A percentile compares a stretch with the other conserved stretches of the same genome.
These are phyloP conservation scores for Anthonomus grandis DNA, from an alignment of 1,140 invertebrate genomes.

Conservation along the genomic window DNA sequence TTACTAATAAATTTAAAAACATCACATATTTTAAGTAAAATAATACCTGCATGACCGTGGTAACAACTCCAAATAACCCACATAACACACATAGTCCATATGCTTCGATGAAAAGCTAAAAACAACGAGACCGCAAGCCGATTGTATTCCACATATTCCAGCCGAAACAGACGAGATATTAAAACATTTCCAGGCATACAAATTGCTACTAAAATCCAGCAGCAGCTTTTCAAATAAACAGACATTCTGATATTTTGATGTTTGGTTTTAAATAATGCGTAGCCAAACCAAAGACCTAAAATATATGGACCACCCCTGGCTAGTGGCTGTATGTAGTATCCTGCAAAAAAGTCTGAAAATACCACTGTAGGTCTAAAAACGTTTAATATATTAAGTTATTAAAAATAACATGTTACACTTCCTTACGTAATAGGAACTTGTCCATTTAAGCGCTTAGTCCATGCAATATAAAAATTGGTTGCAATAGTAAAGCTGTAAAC, in stretches of 20 bases:
- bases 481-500: slow-evolving; percentile 26
- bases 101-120: slow-evolving; percentile 26
- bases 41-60: slow-evolving; percentile 25
- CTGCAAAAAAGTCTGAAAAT: slow-evolving; percentile 27
- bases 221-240: slow-evolving; percentile 12
- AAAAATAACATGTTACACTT: too few relatives aligned
- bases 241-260: slow-evolving; percentile 25
- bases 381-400: too few relatives aligned
- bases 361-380: slow-evolving; percentile 4
- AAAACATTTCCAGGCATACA: slow-evolving; percentile 25
- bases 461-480: slow-evolving; percentile 35
- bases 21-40: neutral
- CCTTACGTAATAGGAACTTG: slow-evolving; percentile 33
- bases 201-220: slow-evolving; percentile 28
- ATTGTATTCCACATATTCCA: slow-evolving; percentile 33
- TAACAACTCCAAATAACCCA: slow-evolving; percentile 37
- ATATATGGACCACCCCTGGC: slow-evolving; percentile 32
- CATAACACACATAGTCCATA: slow-evolving; percentile 32
- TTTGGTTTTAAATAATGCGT: slow-evolving; percentile 30
- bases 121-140: slow-evolving; percentile 27
- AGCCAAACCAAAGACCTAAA: slow-evolving; percentile 33
- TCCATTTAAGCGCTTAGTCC: slow-evolving; percentile 34
- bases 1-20: neutral
- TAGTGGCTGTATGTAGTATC: slow-evolving; percentile 31
- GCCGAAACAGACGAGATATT: slow-evolving; percentile 28